A percentile compares a stretch with the other conserved stretches of the same genome.
phyloP scores from a whole-genome alignment of 2,888 invertebrate genomes.

The Pyrgus malvae region DNA sequence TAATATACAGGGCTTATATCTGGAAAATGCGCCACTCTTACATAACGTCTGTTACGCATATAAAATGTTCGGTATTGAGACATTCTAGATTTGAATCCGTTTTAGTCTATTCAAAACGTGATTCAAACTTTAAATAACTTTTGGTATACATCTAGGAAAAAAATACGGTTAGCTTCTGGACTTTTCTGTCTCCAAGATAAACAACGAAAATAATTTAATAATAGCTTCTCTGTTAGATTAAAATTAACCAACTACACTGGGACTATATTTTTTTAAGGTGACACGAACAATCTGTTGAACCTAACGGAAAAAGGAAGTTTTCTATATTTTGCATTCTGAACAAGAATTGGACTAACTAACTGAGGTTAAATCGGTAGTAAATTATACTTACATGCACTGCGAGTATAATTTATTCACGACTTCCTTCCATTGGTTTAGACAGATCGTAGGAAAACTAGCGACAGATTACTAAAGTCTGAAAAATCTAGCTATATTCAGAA shows the following conservation, averaged over 20 bases:
- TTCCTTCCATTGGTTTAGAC: too few relatives aligned
- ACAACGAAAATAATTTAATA: neutral
- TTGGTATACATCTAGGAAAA: neutral
- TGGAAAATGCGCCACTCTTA: slow-evolving; percentile 17
- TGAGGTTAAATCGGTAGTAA: too few relatives aligned
- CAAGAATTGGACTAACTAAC: too few relatives aligned
- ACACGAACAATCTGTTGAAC: too few relatives aligned
- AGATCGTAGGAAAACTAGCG: too few relatives aligned
- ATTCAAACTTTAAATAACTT: neutral
- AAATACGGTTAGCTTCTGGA: too few relatives aligned
- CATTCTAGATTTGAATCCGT: neutral
- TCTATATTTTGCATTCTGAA: too few relatives aligned
- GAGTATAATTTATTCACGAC: too few relatives aligned
- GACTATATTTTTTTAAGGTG: neutral
- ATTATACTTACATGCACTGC: too few relatives aligned
- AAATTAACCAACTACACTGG: neutral
- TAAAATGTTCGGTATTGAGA: neutral
- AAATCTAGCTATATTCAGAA: too few relatives aligned
- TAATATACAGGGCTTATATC: slow-evolving; percentile 2
- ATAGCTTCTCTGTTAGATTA: neutral
- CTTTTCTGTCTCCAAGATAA: neutral
- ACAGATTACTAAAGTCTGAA: too few relatives aligned
- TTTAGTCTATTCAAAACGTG: neutral
- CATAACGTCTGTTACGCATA: slow-evolving; percentile 25
- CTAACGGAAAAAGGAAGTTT: too few relatives aligned